Evolutionary conservation across 2,113 vertebrate species (phyloP).

Genomic region (Phylloscopus whistleri): DNA sequence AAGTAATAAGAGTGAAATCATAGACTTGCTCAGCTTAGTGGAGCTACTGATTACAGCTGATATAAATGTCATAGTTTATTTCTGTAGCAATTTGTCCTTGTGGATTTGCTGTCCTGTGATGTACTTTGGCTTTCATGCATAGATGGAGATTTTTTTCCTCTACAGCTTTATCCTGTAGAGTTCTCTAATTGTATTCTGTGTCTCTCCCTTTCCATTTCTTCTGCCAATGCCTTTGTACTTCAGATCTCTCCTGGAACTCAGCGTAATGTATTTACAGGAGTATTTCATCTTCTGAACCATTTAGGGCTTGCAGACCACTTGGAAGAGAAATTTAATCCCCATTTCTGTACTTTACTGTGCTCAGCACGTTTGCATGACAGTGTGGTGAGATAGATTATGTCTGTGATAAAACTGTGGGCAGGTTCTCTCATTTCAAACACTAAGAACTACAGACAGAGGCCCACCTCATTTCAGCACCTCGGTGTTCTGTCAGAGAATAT

Average conservation of each 20-base stretch:
- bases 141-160: background rate
- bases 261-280: conserved; percentile 14
- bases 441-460: background rate
- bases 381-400: background rate
- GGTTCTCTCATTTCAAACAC: background rate
- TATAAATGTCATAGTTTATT: conserved; percentile 39
- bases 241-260: conserved; percentile 18
- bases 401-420: background rate
- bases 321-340: conserved; percentile 19
- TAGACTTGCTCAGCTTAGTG: conserved; percentile 18
- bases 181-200: background rate
- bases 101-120: conserved; percentile 30
- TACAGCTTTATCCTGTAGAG: background rate
- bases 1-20: conserved; percentile 52
- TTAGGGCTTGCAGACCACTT: background rate
- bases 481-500: background rate
- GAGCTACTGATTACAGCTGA: conserved; percentile 61
- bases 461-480: background rate
- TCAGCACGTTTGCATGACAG: background rate
- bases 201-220: background rate
- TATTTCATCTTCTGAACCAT: conserved; percentile 2
- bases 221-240: conserved; percentile 31
- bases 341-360: background rate
- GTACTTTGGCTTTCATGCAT: conserved; percentile 12
- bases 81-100: conserved; percentile 27